These are phyloP conservation scores for Synaphobranchus kaupii DNA, from an alignment of 2,797 vertebrate species.

Conservation along the genomic window DNA sequence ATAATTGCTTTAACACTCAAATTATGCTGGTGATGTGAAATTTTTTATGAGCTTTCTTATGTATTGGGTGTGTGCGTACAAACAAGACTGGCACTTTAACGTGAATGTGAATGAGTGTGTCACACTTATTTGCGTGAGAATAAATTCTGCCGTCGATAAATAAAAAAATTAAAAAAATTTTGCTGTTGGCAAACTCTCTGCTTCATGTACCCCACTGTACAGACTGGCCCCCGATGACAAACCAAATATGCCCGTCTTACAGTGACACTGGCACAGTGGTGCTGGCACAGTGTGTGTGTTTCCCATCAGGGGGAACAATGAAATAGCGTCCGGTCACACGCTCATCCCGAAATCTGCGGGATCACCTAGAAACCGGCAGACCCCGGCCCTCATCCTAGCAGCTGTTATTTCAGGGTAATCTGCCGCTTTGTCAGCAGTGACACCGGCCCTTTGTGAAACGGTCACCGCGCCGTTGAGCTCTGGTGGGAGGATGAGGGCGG, in stretches of 20 bases:
- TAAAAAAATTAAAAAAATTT: background rate
- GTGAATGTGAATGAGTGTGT: background rate
- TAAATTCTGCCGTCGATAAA: too few relatives aligned
- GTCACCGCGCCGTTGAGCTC: background rate
- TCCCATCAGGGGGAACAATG: background rate
- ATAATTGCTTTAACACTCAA: too few relatives aligned
- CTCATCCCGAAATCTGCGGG: background rate
- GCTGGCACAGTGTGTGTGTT: background rate
- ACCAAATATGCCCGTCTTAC: background rate
- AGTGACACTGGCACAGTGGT: background rate
- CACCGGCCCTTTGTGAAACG: background rate
- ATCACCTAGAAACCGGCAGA: background rate
- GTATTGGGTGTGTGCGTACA: background rate
- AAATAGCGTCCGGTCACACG: slow-evolving; percentile 11
- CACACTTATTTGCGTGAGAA: background rate
- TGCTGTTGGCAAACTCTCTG: background rate
- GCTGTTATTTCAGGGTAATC: slow-evolving; percentile 19
- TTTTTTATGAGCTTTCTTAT: too few relatives aligned
- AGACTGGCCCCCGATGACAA: background rate
- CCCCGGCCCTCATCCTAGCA: background rate
- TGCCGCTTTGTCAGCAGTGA: background rate
- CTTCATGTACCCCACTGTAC: background rate
- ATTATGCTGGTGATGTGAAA: too few relatives aligned
- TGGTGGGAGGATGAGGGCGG: background rate
- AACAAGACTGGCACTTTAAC: background rate